Evolutionary conservation across 2,888 invertebrate species (phyloP).

Genomic region (Himalopsyche kuldschensis): DNA sequence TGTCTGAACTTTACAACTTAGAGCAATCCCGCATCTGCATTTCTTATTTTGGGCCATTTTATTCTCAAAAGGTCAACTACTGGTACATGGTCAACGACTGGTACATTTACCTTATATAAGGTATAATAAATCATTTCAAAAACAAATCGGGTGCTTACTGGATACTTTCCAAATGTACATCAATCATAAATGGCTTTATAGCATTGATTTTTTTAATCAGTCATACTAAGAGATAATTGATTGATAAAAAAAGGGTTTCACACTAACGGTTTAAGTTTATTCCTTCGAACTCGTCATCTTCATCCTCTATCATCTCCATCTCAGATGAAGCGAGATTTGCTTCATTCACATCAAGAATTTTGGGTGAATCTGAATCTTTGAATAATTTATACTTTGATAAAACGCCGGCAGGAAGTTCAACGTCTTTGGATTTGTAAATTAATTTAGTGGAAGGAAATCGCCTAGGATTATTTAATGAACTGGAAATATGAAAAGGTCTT

Average conservation of each 20-base stretch:
- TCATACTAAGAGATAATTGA: background rate
- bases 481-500: background rate
- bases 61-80: too few relatives aligned
- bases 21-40: too few relatives aligned
- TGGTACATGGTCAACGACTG: too few relatives aligned
- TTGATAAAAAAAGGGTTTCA: conserved; percentile 2
- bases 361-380: conserved; percentile 67
- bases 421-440: conserved; percentile 36
- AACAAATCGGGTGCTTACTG: too few relatives aligned
- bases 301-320: conserved; percentile 44
- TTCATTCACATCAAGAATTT: conserved; percentile 76
- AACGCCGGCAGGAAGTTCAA: conserved; percentile 53
- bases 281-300: conserved; percentile 65
- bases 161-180: too few relatives aligned
- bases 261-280: conserved; percentile 63
- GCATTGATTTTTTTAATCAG: too few relatives aligned
- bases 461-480: background rate
- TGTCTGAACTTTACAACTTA: too few relatives aligned
- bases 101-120: too few relatives aligned
- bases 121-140: too few relatives aligned
- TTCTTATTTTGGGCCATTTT: too few relatives aligned
- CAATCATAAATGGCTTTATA: too few relatives aligned
- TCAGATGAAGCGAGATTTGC: conserved; percentile 43
- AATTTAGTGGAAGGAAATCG: background rate
- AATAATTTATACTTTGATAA: conserved; percentile 69